A percentile compares a stretch with the other conserved stretches of the same genome.
phyloP scores from a whole-genome alignment of 2,797 vertebrate species.

The Alcedo quadribrachys region DNA sequence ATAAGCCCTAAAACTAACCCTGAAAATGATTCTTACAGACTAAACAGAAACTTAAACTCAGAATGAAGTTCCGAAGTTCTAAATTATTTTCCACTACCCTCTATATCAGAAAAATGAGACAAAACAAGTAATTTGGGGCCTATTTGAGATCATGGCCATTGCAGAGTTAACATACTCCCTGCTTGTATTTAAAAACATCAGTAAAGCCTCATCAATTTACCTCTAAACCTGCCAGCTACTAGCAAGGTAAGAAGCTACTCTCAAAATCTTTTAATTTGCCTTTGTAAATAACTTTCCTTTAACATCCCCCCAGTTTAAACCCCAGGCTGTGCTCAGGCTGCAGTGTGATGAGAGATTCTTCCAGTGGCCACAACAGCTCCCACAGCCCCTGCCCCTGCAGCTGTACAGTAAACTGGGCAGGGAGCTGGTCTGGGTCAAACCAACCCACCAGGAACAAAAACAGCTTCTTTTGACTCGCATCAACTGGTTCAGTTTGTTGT shows the following conservation, averaged over 20 bases:
- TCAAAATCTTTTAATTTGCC: not conserved
- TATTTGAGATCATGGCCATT: not conserved
- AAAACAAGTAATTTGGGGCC: not conserved
- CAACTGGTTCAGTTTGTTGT: not conserved
- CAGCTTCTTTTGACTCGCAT: not conserved
- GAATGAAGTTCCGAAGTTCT: not conserved
- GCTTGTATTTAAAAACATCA: not conserved
- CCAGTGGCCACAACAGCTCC: not conserved
- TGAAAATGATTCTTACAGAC: not conserved
- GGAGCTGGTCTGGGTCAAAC: not conserved
- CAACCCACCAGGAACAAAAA: not conserved
- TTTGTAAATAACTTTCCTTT: not conserved
- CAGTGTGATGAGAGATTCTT: accelerated
- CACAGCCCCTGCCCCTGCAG: accelerated
- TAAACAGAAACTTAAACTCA: conserved; percentile 12
- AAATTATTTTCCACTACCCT: not conserved
- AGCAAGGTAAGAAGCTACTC: not conserved
- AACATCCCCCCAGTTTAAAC: not conserved
- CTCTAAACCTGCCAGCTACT: not conserved
- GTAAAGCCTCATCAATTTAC: not conserved
- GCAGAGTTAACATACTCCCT: not conserved
- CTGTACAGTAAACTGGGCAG: not conserved
- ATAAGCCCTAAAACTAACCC: not conserved
- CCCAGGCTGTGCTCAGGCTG: not conserved
- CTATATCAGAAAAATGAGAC: not conserved